Evolutionary conservation across 2,888 invertebrate genomes (phyloP).

Genomic region (Smittia sp.): DNA sequence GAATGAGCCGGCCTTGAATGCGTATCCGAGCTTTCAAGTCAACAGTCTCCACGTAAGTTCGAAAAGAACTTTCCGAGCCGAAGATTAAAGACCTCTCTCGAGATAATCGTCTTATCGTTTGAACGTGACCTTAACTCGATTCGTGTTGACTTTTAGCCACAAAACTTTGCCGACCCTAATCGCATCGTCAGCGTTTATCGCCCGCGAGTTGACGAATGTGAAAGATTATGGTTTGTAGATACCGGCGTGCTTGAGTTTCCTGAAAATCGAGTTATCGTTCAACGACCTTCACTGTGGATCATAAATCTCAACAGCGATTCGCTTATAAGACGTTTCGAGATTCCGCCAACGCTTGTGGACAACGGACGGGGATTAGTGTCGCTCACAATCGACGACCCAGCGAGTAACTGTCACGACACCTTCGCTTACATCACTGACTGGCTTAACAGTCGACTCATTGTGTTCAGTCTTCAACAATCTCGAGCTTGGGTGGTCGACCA

Average conservation of each 20-base stretch:
- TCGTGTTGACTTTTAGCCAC: constrained; percentile 37
- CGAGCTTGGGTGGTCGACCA: constrained; percentile 71
- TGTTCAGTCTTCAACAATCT: constrained; percentile 49
- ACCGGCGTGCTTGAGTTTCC: background rate
- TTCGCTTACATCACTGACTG: constrained; percentile 7
- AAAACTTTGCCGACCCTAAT: constrained; percentile 43
- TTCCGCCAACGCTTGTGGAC: constrained; percentile 49
- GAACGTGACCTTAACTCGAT: background rate
- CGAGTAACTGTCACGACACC: background rate
- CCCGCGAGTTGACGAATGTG: constrained; percentile 66
- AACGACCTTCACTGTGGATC: constrained; percentile 63
- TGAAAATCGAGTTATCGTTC: constrained; percentile 54
- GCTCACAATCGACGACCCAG: constrained; percentile 62
- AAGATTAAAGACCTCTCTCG: background rate
- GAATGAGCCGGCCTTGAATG: constrained; percentile 44
- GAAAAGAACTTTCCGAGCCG: background rate
- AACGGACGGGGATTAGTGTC: constrained; percentile 62
- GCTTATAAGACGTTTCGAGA: constrained; percentile 58
- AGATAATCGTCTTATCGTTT: background rate
- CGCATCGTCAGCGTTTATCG: constrained; percentile 68
- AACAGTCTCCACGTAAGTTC: constrained; percentile 47
- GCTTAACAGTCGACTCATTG: constrained; percentile 55
- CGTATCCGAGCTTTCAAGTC: constrained; percentile 49
- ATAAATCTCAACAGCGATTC: constrained; percentile 61
- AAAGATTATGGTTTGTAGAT: constrained; percentile 58